Base-by-base conservation (phyloP, 2,888 invertebrate species). In the Clepsis dumicolana region DNA sequence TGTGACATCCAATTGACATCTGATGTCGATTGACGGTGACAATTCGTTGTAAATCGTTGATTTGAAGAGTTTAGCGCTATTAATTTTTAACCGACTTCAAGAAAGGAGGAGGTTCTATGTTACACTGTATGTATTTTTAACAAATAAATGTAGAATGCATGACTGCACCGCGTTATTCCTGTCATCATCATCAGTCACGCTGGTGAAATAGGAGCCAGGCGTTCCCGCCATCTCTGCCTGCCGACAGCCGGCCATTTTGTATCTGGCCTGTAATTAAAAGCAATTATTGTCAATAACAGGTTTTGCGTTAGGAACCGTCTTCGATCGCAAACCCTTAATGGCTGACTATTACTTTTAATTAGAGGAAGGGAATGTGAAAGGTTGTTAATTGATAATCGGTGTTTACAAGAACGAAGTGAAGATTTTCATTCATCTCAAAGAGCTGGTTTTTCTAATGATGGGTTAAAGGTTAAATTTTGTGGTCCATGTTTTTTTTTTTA, bases 271-370 rank as follows among this genome's bases (percentile, higher is more conserved):
- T 77, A 75, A 89, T 90, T 89, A 88, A 74, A 80, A 74, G 77
- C 86, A 84, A 90, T 89, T 88, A 87, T 80, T 77, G 79, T 69
- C 79, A 76, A 84, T 84, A 83, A 68, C 80, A 78, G 80, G 88
- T 88, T 84, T 87, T 88, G 84, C 81, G 79, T 84, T 84, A 83
- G 84, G 83, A 80, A 83, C 75, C 73, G 76, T 78, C 77, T 81
- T 82, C 80, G 78, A 85, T 85, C 80, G 80, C 77, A 78, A 44
- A 80, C 65, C 35, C 71, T 71, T 71, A 71, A 70, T 72, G 66
- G 53, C 16, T 62, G 57, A 65, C 67, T 68, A 73, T 72, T 65
- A 64, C 68, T 62, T 48, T 44, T 68, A 68, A 68, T 64, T 63
- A 53, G 52, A 24, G 16, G 27, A 35, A 7, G 14, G 25, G 41